These are phyloP conservation scores for Stichopus chloronotus DNA, from an alignment of 35 echinoderm and acorn worm species.

Conservation along the genomic window DNA sequence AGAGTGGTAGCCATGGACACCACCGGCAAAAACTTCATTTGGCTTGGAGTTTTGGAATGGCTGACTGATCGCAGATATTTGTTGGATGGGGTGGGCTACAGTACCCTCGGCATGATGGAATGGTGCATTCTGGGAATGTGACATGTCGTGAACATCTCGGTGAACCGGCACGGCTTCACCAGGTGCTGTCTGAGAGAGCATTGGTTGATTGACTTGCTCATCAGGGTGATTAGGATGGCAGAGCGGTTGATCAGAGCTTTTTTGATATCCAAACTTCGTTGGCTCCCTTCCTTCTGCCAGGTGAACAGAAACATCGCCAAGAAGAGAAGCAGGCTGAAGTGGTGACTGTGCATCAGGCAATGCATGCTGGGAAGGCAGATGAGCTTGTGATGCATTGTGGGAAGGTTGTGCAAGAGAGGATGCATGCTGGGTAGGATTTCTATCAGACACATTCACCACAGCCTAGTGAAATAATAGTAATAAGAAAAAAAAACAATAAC, in stretches of 20 bases:
- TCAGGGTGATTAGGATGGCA: no score
- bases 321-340: no score
- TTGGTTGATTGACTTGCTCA: no score
- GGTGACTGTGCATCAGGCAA: background rate
- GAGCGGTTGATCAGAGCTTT: no score
- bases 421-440: background rate
- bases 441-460: background rate
- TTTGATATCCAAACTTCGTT: no score
- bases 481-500: background rate
- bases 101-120: no score
- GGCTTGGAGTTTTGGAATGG: background rate
- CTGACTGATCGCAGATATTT: background rate
- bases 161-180: background rate
- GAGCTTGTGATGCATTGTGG: background rate
- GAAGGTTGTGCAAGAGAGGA: slow-evolving; percentile 11
- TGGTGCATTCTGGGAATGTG: background rate
- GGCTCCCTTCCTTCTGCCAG: no score
- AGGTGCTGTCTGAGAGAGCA: background rate
- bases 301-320: no score
- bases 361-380: slow-evolving; percentile 34
- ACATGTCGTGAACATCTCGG: background rate
- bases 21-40: background rate
- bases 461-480: background rate
- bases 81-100: no score
- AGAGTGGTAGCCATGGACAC: background rate